These are phyloP conservation scores for Lepisosteus oculatus DNA, from an alignment of 2,113 vertebrate genomes.

Conservation along the genomic window DNA sequence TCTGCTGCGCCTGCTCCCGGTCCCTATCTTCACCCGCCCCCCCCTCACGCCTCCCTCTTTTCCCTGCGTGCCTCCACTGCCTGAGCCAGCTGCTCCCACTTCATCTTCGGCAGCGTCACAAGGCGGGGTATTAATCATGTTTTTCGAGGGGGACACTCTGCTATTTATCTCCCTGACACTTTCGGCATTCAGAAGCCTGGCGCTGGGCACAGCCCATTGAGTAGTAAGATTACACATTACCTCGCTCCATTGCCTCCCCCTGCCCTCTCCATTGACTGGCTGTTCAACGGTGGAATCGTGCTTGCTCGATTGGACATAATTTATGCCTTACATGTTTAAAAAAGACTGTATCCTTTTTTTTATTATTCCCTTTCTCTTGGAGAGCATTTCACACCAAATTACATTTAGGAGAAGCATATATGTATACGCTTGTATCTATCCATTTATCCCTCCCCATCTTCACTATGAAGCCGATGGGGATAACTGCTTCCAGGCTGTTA, in stretches of 20 bases:
- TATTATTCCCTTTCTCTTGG: slow-evolving; percentile 32
- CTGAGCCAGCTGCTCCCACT: slow-evolving; percentile 98
- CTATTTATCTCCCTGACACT: slow-evolving; percentile 99
- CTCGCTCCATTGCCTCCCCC: slow-evolving; percentile 97
- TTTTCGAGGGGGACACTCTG: slow-evolving; percentile 98
- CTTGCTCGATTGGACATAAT: slow-evolving; percentile 92
- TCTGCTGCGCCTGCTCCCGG: slow-evolving; percentile 76
- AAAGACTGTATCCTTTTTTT: slow-evolving; percentile 48
- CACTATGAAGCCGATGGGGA: slow-evolving; percentile 14
- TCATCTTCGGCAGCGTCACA: slow-evolving; percentile 98
- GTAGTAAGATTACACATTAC: slow-evolving; percentile 99
- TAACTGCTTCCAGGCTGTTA: not conserved
- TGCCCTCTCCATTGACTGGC: slow-evolving; percentile 99
- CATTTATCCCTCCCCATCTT: slow-evolving; percentile 21
- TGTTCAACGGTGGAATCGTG: slow-evolving; percentile 89
- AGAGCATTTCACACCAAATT: not conserved
- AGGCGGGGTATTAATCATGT: slow-evolving; percentile 99
- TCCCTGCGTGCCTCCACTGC: slow-evolving; percentile 89
- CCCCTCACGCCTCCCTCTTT: slow-evolving; percentile 53
- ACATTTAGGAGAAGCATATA: slow-evolving; percentile 39
- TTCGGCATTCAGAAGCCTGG: slow-evolving; percentile 89
- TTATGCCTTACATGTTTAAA: slow-evolving; percentile 80
- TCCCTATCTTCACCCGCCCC: slow-evolving; percentile 49
- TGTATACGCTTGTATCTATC: slow-evolving; percentile 37
- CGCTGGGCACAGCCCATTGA: slow-evolving; percentile 99